Evolutionary conservation across 2,113 vertebrate genomes (phyloP), one percentile per base, ranked within the genome.

Genomic region (Canis aureus): DNA sequence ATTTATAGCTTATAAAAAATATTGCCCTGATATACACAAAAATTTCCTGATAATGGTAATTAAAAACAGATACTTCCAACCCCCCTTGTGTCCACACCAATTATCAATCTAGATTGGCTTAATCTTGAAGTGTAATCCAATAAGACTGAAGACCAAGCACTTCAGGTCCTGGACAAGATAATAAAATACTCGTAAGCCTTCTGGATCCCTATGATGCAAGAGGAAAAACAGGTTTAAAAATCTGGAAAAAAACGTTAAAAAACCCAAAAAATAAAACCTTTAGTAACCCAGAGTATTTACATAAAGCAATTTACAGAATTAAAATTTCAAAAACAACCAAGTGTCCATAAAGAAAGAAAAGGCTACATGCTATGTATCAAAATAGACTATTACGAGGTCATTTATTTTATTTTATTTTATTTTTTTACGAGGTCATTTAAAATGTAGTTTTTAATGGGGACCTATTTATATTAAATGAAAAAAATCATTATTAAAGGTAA

Each of bases 81-180:
- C 69, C 55, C 27, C 89, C 23, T 78, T 4, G 96, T 55, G 98
- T 99, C 98, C 80, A 97, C 20, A 93, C 73, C 87, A 90, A n/a
- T 55, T 51, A 74, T 59, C 49, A 35, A 89, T 91, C 99, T 99
- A 99, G 98, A 99, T 99, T 49, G 99, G 99, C 98, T 99, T 99
- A 98, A 99, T 99, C 98, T 99, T 99, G 99, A 99, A 99, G 97
- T 99, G 99, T 80, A 99, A 99, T 89, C 99, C 99, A 73, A 99
- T 99, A 97, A 99, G 99, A 99, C 99, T 99, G 99, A 99, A 99
- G 96, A 99, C 99, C 3, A 99, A 99, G 99, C 99, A 99, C 92
- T 99, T 99, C 95, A 99, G 99, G 97, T 99, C 99, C 97, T 99
- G 99, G 57, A 99, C 99, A 98, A 99, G 99, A 98, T 99, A 99